Conservation (phyloP, 2,797 vertebrate species). For the Menidia menidia region DNA sequence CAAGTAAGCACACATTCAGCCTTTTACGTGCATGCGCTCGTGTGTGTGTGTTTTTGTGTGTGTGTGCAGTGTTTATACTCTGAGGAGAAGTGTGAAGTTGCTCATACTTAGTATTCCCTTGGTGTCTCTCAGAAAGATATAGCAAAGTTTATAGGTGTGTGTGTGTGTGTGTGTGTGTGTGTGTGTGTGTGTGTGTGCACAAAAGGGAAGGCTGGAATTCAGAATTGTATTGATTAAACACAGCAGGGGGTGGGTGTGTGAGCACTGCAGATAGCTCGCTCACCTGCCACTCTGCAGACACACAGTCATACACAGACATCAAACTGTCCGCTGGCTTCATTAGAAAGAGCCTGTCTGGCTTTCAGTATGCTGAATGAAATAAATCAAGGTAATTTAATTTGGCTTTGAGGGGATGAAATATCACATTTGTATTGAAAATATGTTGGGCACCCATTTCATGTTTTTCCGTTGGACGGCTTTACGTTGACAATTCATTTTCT, state of each 20-base stretch:
- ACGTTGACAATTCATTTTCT: conserved; percentile 17
- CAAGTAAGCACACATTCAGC: conserved; percentile 42
- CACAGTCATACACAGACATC: conserved; percentile 68
- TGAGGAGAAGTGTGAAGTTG: conserved; percentile 56
- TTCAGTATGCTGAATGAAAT: conserved; percentile 74
- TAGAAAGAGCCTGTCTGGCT: conserved; percentile 73
- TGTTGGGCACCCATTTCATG: conserved; percentile 29
- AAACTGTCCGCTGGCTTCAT: conserved; percentile 76
- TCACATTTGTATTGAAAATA: conserved; percentile 59
- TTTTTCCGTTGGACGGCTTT: conserved; percentile 22
- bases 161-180: conserved; percentile 30
- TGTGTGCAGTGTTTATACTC: conserved; percentile 46
- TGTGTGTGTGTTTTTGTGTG: conserved; percentile 4
- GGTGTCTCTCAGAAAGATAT: conserved; percentile 62
- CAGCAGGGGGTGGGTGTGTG: conserved; percentile 82
- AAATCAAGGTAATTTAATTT: conserved; percentile 72
- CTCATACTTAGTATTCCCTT: conserved; percentile 74
- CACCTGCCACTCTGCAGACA: conserved; percentile 77
- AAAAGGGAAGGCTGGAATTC: conserved; percentile 69
- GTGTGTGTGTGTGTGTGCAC: conserved; percentile 33
- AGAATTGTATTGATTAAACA: conserved; percentile 85
- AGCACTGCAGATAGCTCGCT: conserved; percentile 80
- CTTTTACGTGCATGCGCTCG: background rate
- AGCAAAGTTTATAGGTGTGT: conserved; percentile 25
- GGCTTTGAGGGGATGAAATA: conserved; percentile 66